Evolutionary conservation across 2,888 invertebrate genomes (phyloP), one percentile per base, ranked within the genome.

Genomic region (Pristionchus japonicus): DNA sequence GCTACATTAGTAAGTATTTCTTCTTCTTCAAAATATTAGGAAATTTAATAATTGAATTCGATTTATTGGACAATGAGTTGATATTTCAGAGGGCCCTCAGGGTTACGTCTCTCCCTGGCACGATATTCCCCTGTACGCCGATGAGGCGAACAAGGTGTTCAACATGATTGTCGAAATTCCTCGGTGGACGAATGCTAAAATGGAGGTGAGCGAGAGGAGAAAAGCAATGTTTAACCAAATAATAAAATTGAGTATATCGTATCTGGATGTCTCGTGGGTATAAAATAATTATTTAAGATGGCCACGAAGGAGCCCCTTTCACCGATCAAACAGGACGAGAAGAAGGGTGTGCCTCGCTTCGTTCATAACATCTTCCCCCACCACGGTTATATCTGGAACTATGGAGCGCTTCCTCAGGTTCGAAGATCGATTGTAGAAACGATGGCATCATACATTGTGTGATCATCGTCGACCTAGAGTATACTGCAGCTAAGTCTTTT

Each of bases 321-420:
- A 95, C 99, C 99, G 37, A 98, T 99, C 95, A 98, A 98, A 95
- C 99, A 99, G 96, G 99, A 99, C 95, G 96, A 97, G 40, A 99
- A 99, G 96, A 99, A 98, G 95, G 98, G 97, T 87, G 97, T 97
- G 94, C 96, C 98, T 88, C 96, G 99, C 88, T 99, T 96, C 95
- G 99, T 99, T 6, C 96, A 97, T 92, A 99, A 99, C 95, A 97
- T 98, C 95, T 99, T 99, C 95, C 99, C 99, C 86, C 98, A 99
- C 95, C 98, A 97, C 95, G 99, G 99, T n/a, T 98, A 99, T 95
- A 99, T 99, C 95, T 99, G 99, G 99, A 99, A 99, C 96, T 99
- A 99, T 95, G 99, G 99, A 90, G 99, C 99, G 84, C 95, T 99
- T 91, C 99, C 99, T 31, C 99, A 99, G 96, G 96, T 96, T 67